phyloP scores from a whole-genome alignment of 1,140 invertebrate species.

The Penaeus indicus region DNA sequence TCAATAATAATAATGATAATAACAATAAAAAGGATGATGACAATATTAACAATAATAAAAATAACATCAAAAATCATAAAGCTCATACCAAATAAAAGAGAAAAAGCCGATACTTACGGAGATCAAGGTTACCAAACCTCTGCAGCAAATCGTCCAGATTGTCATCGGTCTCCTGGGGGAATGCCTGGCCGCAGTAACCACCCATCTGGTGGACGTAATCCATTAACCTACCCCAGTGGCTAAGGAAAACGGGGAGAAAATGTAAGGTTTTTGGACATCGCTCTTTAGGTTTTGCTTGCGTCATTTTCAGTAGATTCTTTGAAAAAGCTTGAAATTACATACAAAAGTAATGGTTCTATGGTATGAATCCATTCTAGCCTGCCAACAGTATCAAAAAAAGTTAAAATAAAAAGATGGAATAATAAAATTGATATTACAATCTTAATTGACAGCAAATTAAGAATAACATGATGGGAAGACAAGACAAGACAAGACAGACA shows the following conservation, averaged over 20 bases:
- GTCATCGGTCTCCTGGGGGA: not conserved
- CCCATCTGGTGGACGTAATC: slow-evolving; percentile 20
- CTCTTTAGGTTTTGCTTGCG: not conserved
- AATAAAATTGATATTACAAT: too few relatives aligned
- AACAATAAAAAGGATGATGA: too few relatives aligned
- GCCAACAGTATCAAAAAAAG: too few relatives aligned
- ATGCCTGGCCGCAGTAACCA: slow-evolving; percentile 35
- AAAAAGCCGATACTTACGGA: slow-evolving; percentile 12
- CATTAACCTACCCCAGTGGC: slow-evolving; percentile 47
- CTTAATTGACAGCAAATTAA: too few relatives aligned
- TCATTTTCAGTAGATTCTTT: not conserved
- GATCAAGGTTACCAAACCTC: slow-evolving; percentile 28
- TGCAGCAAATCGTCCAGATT: slow-evolving; percentile 30
- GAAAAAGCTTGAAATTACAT: not conserved
- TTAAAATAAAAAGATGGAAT: too few relatives aligned
- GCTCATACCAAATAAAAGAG: too few relatives aligned
- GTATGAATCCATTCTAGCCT: too few relatives aligned
- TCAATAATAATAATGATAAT: too few relatives aligned
- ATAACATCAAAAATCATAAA: too few relatives aligned
- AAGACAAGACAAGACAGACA: not conserved
- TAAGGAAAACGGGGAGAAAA: not conserved
- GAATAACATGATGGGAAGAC: not conserved
- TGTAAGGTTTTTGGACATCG: too few relatives aligned
- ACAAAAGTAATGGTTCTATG: too few relatives aligned
- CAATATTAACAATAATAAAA: too few relatives aligned